These are phyloP conservation scores for Acronicta alni DNA, from an alignment of 2,888 invertebrate genomes.

Conservation along the genomic window DNA sequence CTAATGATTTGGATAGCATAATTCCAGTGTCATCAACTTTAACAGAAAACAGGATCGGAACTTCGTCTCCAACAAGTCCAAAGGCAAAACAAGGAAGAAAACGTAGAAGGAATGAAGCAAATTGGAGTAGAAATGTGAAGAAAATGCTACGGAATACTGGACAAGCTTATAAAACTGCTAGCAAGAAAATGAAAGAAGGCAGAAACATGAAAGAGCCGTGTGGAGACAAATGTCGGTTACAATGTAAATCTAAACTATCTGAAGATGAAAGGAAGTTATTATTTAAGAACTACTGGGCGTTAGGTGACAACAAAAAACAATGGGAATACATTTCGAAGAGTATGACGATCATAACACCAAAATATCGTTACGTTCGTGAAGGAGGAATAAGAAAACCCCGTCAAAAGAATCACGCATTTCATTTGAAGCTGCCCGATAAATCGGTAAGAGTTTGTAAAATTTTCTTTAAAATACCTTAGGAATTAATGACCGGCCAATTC, in stretches of 20 bases:
- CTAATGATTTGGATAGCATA: too few species aligned
- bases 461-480: constrained; percentile 42
- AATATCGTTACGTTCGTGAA: constrained; percentile 18
- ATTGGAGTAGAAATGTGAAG: too few species aligned
- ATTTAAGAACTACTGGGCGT: constrained; percentile 9
- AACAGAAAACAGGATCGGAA: constrained; percentile 1
- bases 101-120: too few species aligned
- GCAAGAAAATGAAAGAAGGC: too few species aligned
- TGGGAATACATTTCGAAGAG: constrained; percentile 23
- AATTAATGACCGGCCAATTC: constrained; percentile 44
- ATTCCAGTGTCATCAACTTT: too few species aligned
- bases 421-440: constrained; percentile 9
- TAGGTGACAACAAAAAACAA: constrained; percentile 14
- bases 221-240: neutral
- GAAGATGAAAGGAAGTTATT: constrained; percentile 7
- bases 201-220: too few species aligned
- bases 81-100: too few species aligned
- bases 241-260: constrained; percentile 4
- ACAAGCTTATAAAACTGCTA: constrained; percentile 3
- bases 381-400: constrained; percentile 29
- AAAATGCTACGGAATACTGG: constrained; percentile 11
- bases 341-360: constrained; percentile 19
- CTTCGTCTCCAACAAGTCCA: constrained; percentile 3
- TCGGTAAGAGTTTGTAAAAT: constrained; percentile 37
- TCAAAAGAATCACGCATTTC: constrained; percentile 10